phyloP scores from a whole-genome alignment of 35 echinoderm and acorn worm species.

The Lytechinus variegatus region DNA sequence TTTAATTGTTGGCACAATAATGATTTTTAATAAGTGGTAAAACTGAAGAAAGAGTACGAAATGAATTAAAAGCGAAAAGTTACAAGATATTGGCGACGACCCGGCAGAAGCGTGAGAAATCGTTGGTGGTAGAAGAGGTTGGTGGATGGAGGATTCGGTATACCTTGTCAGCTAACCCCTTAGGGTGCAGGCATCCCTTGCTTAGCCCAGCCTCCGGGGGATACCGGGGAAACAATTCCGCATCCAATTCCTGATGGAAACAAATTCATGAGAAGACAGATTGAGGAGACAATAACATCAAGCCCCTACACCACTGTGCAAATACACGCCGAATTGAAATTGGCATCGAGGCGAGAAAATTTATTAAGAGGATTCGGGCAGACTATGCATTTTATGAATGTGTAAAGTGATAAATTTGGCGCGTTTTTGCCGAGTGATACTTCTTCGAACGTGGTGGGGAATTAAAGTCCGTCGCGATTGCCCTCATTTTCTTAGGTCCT shows the following conservation, averaged over 20 bases:
- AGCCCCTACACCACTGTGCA: conserved; percentile 48
- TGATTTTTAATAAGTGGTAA: not conserved
- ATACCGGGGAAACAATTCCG: not conserved
- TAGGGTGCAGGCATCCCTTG: not conserved
- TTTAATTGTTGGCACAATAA: too few species aligned
- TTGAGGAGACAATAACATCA: not conserved
- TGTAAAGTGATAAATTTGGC: conserved; percentile 56
- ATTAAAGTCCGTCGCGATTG: conserved; percentile 41
- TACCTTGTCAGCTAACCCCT: not conserved
- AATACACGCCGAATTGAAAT: conserved; percentile 56
- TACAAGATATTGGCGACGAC: not conserved
- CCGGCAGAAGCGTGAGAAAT: not conserved
- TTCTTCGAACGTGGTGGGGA: conserved; percentile 47
- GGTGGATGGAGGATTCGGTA: not conserved
- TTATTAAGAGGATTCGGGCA: conserved; percentile 55
- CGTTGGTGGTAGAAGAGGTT: not conserved
- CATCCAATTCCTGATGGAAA: not conserved
- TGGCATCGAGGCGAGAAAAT: conserved; percentile 53
- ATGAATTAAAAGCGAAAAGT: not conserved
- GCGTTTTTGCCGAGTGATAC: conserved; percentile 53
- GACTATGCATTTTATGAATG: conserved; percentile 59
- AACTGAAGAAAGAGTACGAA: not conserved
- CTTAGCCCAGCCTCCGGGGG: not conserved
- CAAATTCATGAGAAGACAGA: conserved; percentile 34
- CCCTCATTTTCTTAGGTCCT: conserved; percentile 22